Conservation (phyloP, 35 echinoderm and acorn worm species). For the Apostichopus californicus region DNA sequence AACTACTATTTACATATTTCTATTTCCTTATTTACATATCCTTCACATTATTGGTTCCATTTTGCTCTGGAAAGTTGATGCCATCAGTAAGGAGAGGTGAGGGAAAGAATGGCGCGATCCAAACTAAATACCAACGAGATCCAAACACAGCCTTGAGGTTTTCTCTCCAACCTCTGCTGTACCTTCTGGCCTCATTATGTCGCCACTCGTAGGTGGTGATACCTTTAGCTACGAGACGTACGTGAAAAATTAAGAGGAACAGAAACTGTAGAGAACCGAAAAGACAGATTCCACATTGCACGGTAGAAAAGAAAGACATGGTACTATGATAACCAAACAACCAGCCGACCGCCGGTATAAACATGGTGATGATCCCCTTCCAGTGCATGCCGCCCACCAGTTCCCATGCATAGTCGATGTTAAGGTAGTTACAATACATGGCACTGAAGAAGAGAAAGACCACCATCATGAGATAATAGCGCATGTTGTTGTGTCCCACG, state of each 20-base stretch:
- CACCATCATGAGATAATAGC: slow-evolving; percentile 87
- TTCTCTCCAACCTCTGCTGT: slow-evolving; percentile 73
- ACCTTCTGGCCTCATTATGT: slow-evolving; percentile 39
- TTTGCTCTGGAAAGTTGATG: slow-evolving; percentile 58
- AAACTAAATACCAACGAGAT: slow-evolving; percentile 83
- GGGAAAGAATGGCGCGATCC: slow-evolving; percentile 76
- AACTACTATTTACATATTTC: no score
- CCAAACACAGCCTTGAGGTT: slow-evolving; percentile 79
- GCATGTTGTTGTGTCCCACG: slow-evolving; percentile 83
- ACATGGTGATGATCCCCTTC: slow-evolving; percentile 63
- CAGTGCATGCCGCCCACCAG: slow-evolving; percentile 62
- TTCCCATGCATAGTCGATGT: slow-evolving; percentile 82
- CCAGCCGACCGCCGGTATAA: slow-evolving; percentile 78
- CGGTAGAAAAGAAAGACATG: slow-evolving; percentile 77
- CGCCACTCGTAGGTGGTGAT: slow-evolving; percentile 87
- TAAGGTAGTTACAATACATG: slow-evolving; percentile 92
- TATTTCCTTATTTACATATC: slow-evolving; percentile 45
- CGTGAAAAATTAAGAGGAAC: slow-evolving; percentile 68
- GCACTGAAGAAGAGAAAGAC: slow-evolving; percentile 68
- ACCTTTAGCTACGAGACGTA: slow-evolving; percentile 50
- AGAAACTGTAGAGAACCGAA: slow-evolving; percentile 59
- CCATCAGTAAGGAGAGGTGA: slow-evolving; percentile 91
- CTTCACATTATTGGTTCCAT: slow-evolving; percentile 46
- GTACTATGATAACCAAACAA: slow-evolving; percentile 68
- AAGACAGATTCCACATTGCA: slow-evolving; percentile 90